phyloP scores from a whole-genome alignment of 2,113 vertebrate species.

The Psittacara wagleri region DNA sequence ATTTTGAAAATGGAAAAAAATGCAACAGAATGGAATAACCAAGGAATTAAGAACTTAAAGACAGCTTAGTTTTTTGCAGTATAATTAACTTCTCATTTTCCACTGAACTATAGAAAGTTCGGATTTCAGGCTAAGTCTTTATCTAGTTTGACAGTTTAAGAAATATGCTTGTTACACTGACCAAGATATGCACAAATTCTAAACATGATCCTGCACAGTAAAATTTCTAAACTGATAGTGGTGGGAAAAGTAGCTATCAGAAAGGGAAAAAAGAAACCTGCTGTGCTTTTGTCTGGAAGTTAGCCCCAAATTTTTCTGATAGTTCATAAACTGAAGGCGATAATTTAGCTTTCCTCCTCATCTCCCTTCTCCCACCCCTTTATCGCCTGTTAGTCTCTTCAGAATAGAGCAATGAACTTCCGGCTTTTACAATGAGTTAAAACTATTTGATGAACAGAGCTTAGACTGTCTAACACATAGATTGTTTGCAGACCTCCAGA shows the following conservation, averaged over 20 bases:
- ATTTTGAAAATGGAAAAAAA: background rate
- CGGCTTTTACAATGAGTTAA: conserved; percentile 35
- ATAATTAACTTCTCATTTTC: background rate
- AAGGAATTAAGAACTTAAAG: background rate
- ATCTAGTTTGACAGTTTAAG: background rate
- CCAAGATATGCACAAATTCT: background rate
- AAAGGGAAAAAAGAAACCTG: background rate
- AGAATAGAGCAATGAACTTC: conserved; percentile 24
- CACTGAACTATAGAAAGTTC: background rate
- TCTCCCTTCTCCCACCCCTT: background rate
- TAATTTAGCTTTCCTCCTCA: background rate
- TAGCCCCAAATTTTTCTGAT: background rate
- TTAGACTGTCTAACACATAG: conserved; percentile 24
- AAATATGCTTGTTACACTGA: background rate
- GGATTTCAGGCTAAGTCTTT: background rate
- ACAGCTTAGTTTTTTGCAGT: background rate
- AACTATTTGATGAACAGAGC: conserved; percentile 24
- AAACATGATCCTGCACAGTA: background rate
- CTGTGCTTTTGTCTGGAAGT: background rate
- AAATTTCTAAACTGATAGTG: background rate
- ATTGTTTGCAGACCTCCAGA: conserved; percentile 52
- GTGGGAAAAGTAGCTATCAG: background rate
- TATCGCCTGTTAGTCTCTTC: background rate
- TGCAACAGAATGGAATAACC: background rate
- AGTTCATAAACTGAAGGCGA: background rate